Base-by-base conservation (phyloP, 1,140 invertebrate species). In the Trachymyrmex septentrionalis region DNA sequence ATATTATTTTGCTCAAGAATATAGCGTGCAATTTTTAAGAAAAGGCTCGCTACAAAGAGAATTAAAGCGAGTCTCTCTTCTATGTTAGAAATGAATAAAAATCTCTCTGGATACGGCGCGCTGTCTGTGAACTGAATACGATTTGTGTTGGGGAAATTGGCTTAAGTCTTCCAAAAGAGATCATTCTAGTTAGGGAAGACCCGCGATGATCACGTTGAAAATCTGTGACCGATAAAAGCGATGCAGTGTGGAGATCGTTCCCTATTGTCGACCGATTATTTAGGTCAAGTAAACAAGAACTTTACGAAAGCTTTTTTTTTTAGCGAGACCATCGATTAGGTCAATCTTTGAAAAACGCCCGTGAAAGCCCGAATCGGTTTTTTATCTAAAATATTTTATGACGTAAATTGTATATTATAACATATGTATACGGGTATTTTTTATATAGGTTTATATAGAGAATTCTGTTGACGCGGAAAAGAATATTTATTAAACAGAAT, bases 221-320 rank as follows among this genome's bases (percentile, higher is more conserved):
- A 71, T 67, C 64, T 55, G 24, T 19, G 86, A 84, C 55, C 78
- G 50, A 69, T 76, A 84, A 87, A 88, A 57, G 69, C 77, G 30
- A 6, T 24, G 38, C 30, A 6, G 9, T 44, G 16, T 44, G 24
- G 34, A 9, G 66, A 82, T 88, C 55, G 71, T 76, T 88, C 24
- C 30, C 14, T 67, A 38, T 87, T 87, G 71, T 87, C 53, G 61
- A 27, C 24, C 30, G 24, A n/a, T 67, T 63, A 88, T 86, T 76
- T 80, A 24, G 80, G 59, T 75, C 78, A 69, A 64, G 59, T 66
- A 84, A 87, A 87, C 63, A 67, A 1, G 48, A 64, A 9, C 34
- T 66, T 87, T 67, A 4, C 19, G 12, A 73, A 82, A 55, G 50
- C 38, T 73, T 67, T 73, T 66, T 64, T 64, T 50, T 73, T 34